Evolutionary conservation across 37 sponge, comb jelly and placozoan species (phyloP), one percentile per base, ranked within the genome.

Genomic region (Sycon ciliatum): DNA sequence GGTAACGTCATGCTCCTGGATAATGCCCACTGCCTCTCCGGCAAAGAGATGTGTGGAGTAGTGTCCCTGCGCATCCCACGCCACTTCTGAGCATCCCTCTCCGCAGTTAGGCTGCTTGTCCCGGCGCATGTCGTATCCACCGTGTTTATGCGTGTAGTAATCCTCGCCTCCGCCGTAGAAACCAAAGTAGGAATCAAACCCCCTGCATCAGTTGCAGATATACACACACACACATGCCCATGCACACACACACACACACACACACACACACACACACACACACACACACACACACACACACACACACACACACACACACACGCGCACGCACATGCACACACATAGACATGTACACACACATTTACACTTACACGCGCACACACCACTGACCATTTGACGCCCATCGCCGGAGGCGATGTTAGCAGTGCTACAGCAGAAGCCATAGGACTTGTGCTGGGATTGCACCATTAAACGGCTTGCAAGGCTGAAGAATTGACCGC

Each of bases 181-280:
- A 60, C 63, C 63, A 60, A 22, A 60, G 63, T 22, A 60, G 9
- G 63, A 60, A 24, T 60, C 63, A 24, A 60, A 60, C 32, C 63
- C 63, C 7, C 63, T n/a, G n/a, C n/a, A n/a, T n/a, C n/a, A n/a
- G n/a, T n/a, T n/a, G n/a, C n/a, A n/a, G 52, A 1, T 56, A 64
- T 27, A 32, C 32, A 64, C 65, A 64, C 30, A 64, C 13, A 42
- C 33, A 64, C 65, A 64, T n/a, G n/a, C n/a, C n/a, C n/a, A n/a
- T n/a, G n/a, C n/a, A n/a, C n/a, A n/a, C n/a, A n/a, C n/a, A n/a
- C 65, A 64, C 65, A 64, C 33, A 64, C 31, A 3, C 32, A 5
- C 65, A 64, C 65, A 64, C 65, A 64, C 65, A 64, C 65, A 64
- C 65, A 64, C 65, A 64, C 65, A 64, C 31, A 5, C 32, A 5